Base-by-base conservation (phyloP, 1,140 invertebrate species). In the Drosophila mojavensis region DNA sequence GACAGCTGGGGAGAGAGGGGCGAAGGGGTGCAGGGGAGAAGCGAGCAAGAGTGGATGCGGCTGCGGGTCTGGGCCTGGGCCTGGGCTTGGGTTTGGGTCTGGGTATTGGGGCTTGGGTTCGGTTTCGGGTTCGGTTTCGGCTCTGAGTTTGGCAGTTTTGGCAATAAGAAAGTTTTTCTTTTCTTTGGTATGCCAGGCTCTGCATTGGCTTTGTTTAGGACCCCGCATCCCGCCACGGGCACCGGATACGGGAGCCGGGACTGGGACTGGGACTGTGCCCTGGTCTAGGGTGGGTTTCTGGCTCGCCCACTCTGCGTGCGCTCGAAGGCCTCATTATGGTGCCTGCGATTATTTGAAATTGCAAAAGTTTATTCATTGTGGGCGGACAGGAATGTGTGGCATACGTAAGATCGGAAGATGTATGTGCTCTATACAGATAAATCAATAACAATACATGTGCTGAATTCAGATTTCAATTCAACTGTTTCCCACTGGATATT, bases 81-180 rank as follows among this genome's bases (percentile, higher is more conserved):
- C 17, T 50, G 20, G 45, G 54, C 15, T 36, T 20, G 17, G 61
- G 41, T 10, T 26, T 51, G 60, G 61, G 43, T 50, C 48, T 6
- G 36, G 45, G 50, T 50, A 24, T 24, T 24, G 20, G 20, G 20
- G 20, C 20, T n/a, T 4, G 43, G 43, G 13, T 70, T 81, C 50
- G 45, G 65, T 50, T 69, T 67, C 50, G 63, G 74, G 53, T 67
- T 81, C 50, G 41, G 66, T 60, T 70, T 67, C 50, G 60, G 75
- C 51, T 75, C 68, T 62, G 65, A 88, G 66, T 89, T 88, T 89
- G 84, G 84, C 84, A 89, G 79, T 85, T 73, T 88, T 88, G 76
- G 84, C 84, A 89, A 89, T 89, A 89, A 89, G 84, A 89, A 89
- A 89, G 78, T 90, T 86, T 90, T 86, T 83, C 79, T 90, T 81